Evolutionary conservation across 2,888 invertebrate genomes (phyloP), one percentile per base, ranked within the genome.

Genomic region (Alloplasta piceator): DNA sequence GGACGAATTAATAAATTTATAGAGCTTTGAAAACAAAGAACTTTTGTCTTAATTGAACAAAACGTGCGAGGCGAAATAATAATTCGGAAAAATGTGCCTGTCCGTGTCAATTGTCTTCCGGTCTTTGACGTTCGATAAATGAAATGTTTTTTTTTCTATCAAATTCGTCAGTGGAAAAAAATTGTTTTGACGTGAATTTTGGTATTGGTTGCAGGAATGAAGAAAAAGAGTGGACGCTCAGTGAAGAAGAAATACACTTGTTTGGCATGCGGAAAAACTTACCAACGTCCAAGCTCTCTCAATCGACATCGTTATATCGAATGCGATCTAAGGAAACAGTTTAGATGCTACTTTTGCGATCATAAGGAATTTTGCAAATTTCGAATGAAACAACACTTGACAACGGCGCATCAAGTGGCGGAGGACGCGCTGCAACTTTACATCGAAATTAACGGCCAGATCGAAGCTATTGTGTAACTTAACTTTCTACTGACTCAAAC

Each of bases 271-370:
- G 85, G 85, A n/a, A 84, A 75, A 64, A 78, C 78, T 39, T 88
- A 86, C 76, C 84, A 78, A 48, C 77, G 83, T 73, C 78, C 12
- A 85, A 82, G 66, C 79, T 89, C 55, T 83, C 80, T 58, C 1
- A 26, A 26, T 26, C 86, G 87, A 74, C 86, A 85, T 61, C 72
- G 52, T 14, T 83, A 81, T 10, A 80, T 82, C 60, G 85, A 86
- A 55, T 88, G 86, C 26, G 26, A 3, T 64, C 82, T 84, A 36
- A 85, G 81, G 43, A 92, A 91, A 72, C 89, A 85, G 78, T 92
- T 90, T 78, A 76, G 87, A 0, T 93, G 93, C 83, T 83, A 87
- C 43, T 78, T 87, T 7, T 93, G 93, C 39, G 90, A 91, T 60
- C 92, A 92, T 70, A 92, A 93, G 64, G 89, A 91, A 80, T 92